Evolutionary conservation across 2,113 vertebrate genomes (phyloP).

Genomic region (Physeter macrocephalus): DNA sequence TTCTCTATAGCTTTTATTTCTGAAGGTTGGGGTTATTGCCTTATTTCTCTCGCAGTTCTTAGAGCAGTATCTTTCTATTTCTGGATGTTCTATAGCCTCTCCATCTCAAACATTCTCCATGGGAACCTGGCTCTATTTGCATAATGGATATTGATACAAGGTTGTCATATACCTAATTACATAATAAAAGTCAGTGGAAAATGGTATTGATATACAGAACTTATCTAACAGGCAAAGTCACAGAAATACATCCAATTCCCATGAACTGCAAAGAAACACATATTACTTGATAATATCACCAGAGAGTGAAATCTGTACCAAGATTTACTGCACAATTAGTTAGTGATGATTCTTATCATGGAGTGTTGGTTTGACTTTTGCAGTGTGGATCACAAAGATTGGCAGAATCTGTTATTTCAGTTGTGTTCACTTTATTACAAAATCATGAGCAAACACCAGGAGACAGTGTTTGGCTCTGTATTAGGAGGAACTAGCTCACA

Average conservation of each 20-base stretch:
- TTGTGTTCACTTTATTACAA: neutral
- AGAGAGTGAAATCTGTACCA: neutral
- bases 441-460: neutral
- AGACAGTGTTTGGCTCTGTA: neutral
- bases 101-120: neutral
- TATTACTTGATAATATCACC: slow-evolving; percentile 44
- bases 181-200: slow-evolving; percentile 52
- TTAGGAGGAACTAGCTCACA: neutral
- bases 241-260: neutral
- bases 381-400: neutral
- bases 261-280: neutral
- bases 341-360: slow-evolving; percentile 32
- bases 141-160: slow-evolving; percentile 41
- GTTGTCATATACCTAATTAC: slow-evolving; percentile 24
- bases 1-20: neutral
- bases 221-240: slow-evolving; percentile 39
- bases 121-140: slow-evolving; percentile 1
- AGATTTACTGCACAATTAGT: slow-evolving; percentile 56
- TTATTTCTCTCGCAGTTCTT: neutral
- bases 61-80: neutral
- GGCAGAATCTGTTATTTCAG: slow-evolving; percentile 24
- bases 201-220: slow-evolving; percentile 32
- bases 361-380: slow-evolving; percentile 17
- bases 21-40: neutral
- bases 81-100: neutral